Evolutionary conservation across 2,113 vertebrate species (phyloP), one percentile per base, ranked within the genome.

Genomic region (Uria lomvia): DNA sequence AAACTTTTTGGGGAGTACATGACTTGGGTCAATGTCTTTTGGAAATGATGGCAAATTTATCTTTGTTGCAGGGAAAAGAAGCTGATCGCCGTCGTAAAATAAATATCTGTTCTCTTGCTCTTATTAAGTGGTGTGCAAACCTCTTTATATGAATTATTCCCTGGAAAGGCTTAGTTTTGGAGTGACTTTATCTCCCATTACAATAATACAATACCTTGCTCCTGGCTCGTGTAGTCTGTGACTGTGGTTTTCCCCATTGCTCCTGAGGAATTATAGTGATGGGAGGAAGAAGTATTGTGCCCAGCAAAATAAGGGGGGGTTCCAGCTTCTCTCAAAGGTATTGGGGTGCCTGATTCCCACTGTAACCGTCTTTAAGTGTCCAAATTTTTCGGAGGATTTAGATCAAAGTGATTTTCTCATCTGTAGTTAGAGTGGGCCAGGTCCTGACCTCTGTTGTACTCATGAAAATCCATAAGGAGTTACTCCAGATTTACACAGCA

Each of bases 1-100:
- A 56, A 87, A n/a, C 30, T 66, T 34, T 38, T 89, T 86, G 70
- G 86, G 73, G 82, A 90, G 15, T 50, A 73, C 32, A 23, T 67
- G 68, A 24, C 47, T 66, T 73, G 53, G 58, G 55, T 84, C 70
- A 55, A 15, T 62, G 59, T 63, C 59, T 84, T 90, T 36, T 59
- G 91, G 88, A 78, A 95, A 87, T 88, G 90, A 94, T 95, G 81
- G 81, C 63, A 66, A 82, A 85, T 93, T 94, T 94, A 27, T 94
- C 86, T 90, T 70, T 84, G 70, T 96, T 93, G 67, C 92, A 96
- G 84, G 88, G 73, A 82, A 92, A 85, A 96, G 92, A 90, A 92
- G 92, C 82, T 96, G 94, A 96, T 77, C 15, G 2, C 73, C 91
- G 56, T 91, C 7, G 5, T 68, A 22, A 74, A 82, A 89, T 70